Evolutionary conservation across 1,140 invertebrate genomes (phyloP).

Genomic region (Latrodectus geometricus): DNA sequence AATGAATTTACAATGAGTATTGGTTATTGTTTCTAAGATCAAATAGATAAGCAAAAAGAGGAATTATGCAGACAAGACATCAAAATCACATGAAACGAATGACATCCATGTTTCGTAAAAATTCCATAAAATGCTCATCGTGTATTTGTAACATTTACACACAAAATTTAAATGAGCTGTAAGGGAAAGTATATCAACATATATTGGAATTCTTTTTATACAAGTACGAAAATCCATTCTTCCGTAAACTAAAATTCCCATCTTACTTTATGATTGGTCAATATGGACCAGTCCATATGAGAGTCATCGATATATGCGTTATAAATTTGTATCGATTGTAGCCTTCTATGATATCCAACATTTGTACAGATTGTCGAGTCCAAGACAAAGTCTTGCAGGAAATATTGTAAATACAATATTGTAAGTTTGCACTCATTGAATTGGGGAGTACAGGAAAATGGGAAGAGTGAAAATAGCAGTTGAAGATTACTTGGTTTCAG

Average conservation of each 20-base stretch:
- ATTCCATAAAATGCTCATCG: neutral
- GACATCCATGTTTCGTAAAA: neutral
- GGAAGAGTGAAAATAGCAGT: neutral
- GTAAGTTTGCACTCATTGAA: too few species aligned
- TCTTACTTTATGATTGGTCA: neutral
- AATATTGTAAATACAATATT: neutral
- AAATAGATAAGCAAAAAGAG: neutral
- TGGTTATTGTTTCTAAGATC: neutral
- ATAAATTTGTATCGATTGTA: neutral
- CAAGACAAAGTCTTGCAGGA: neutral
- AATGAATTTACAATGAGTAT: too few species aligned
- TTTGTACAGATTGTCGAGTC: neutral
- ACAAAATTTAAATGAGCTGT: neutral
- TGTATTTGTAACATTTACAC: neutral
- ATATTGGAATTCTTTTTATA: neutral
- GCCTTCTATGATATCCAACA: neutral
- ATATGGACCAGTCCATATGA: neutral
- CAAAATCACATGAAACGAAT: neutral
- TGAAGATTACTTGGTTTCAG: neutral
- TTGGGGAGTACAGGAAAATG: neutral
- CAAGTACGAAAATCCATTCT: neutral
- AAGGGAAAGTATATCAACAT: neutral
- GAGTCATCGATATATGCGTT: neutral
- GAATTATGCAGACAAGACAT: neutral
- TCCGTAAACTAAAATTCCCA: neutral